Base-by-base conservation (phyloP, 2,888 invertebrate genomes). In the Drosophila peninsularis region DNA sequence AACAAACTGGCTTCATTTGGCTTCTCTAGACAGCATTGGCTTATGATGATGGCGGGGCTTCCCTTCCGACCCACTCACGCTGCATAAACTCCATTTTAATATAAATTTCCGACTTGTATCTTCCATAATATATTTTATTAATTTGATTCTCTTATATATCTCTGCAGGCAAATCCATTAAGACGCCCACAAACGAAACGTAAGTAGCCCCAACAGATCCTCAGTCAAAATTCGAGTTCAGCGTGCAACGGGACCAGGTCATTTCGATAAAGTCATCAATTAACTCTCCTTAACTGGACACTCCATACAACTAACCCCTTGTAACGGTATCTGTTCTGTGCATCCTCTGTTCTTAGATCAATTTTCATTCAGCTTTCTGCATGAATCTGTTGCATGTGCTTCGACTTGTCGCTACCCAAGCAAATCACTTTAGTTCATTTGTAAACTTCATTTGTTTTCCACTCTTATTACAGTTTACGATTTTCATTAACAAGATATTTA, bases 151-250 rank as follows among this genome's bases (percentile, higher is more conserved):
- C 36, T 52, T 17, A 5, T n/a, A n/a, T 66, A 7, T 37, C 10
- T 66, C 78, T 90, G 47, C 90, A 92, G 92, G 89, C 36, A 92
- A 92, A 90, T 90, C 92, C 27, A 80, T 91, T 30, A 92, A 91
- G 80, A 88, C 92, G 72, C 80, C 90, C 54, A 90, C 91, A 74
- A 92, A 91, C 50, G 92, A 92, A 92, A 92, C 92, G 92, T 92
- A 91, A 92, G 92, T 92, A 88, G 39, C 42, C 32, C 24, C 2
- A 5, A 24, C 17, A 10, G 3, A 7, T 19, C 19, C 45, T 14
- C 21, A 36, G 17, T 83, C 75, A 78, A 82, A 86, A 88, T 80
- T 42, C 42, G 71, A 73, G 62, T 71, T 63, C 55, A 71, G 70
- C 70, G 76, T 76, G 76, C 76, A 76, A 76, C 76, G 75, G 78